phyloP scores from a whole-genome alignment of 1,140 invertebrate genomes.

The Hirudo medicinalis region DNA sequence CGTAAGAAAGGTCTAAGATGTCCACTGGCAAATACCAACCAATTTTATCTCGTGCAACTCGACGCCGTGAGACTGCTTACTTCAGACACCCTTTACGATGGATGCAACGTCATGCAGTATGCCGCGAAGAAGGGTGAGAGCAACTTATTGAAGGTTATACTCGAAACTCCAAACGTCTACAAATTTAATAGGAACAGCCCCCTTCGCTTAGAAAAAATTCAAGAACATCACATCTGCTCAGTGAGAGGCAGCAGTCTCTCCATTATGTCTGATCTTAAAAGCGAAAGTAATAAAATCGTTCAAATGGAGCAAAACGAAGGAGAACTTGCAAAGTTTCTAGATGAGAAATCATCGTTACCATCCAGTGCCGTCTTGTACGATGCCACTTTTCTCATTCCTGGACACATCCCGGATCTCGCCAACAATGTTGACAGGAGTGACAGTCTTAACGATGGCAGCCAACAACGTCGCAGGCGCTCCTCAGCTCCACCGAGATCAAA shows the following conservation, averaged over 20 bases:
- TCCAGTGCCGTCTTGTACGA: slow-evolving; percentile 5
- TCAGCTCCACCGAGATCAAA: not conserved
- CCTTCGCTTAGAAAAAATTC: not conserved
- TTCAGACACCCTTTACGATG: slow-evolving; percentile 15
- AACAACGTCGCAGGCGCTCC: not conserved
- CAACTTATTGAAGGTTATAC: slow-evolving; percentile 17
- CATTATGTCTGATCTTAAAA: slow-evolving; percentile 4
- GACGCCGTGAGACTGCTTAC: slow-evolving; percentile 21
- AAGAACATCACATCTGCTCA: not conserved
- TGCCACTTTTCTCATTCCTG: slow-evolving; percentile 14
- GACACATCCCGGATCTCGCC: slow-evolving; percentile 5
- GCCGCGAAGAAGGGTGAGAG: slow-evolving; percentile 14
- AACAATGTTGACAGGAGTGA: not conserved
- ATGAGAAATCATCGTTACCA: not conserved
- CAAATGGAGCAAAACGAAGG: not conserved
- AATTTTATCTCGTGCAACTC: slow-evolving; percentile 11
- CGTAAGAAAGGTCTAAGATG: slow-evolving; percentile 16
- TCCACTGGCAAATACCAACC: slow-evolving; percentile 17
- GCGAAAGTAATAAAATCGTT: not conserved
- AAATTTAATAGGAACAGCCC: slow-evolving; percentile 13
- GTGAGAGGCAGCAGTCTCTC: slow-evolving; percentile 8
- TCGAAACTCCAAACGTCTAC: slow-evolving; percentile 19
- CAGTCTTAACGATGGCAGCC: not conserved
- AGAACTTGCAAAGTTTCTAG: not conserved
- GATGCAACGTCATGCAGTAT: slow-evolving; percentile 18